Base-by-base conservation (phyloP, 2,113 vertebrate genomes). In the Bambusicola thoracicus region DNA sequence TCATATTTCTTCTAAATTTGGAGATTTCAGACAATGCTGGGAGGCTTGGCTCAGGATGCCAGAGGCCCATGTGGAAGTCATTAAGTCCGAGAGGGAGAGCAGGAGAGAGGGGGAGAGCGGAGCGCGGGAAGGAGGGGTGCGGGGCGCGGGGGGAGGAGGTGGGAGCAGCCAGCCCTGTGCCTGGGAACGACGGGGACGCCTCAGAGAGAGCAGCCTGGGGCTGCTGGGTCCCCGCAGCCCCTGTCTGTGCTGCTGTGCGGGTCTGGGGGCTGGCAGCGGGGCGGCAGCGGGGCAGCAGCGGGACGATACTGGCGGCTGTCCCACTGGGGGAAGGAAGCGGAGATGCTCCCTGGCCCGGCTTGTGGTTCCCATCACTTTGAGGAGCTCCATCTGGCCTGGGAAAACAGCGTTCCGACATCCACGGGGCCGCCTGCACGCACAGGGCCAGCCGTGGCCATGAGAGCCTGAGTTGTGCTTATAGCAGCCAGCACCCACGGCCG, bases 1-100 rank as follows among this genome's bases (percentile, higher is more conserved):
- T 99, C 98, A 99, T 99, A 98, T 99, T 99, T 99, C 99, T 99
- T 99, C 98, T 99, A 99, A 99, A 99, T 99, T 99, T 99, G 99
- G 99, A 98, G 98, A 98, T 99, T 99, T 99, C 98, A 98, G 98
- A 98, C 98, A 98, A 97, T 98, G 98, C 98, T 95, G 97, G 97
- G 97, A 98, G 98, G 97, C 97, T 98, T 98, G 98, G 98, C 97
- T 97, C 75, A 81, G 94, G 88, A 97, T 93, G 97, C 98, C 97
- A 95, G 97, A 97, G 97, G 96, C 97, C 98, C 98, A 99, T 98
- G 97, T 99, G 98, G 98, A 98, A 99, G 97, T 98, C 98, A 98
- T 99, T 98, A 99, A 97, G 92, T 55, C 65, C 12, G 94, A 96
- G 96, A 93, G 97, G 94, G 97, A 95, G 91, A 94, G 90, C 20